A percentile compares a stretch with the other conserved stretches of the same genome.
These are phyloP conservation scores for Amazona vittata DNA, from an alignment of 2,113 vertebrate genomes.

Conservation along the genomic window DNA sequence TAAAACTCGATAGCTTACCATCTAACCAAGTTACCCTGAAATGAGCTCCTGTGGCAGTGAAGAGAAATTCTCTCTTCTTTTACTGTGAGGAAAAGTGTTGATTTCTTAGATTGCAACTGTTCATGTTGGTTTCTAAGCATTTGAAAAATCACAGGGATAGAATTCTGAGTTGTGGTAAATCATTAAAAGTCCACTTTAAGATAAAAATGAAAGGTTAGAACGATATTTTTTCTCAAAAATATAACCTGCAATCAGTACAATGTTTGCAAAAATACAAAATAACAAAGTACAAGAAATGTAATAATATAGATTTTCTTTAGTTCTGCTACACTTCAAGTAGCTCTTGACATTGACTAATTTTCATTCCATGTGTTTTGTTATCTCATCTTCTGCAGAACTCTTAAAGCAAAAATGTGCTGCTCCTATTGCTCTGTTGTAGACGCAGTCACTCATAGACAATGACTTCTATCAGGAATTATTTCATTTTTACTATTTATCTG, in stretches of 20 bases:
- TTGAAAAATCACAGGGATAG: background rate
- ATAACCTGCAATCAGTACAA: background rate
- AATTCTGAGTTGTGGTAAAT: background rate
- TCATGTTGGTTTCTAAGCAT: background rate
- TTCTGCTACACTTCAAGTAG: background rate
- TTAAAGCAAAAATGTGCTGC: background rate
- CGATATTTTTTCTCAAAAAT: background rate
- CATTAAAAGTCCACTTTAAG: background rate
- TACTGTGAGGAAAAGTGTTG: background rate
- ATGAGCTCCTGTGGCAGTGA: background rate
- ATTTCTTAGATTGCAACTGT: background rate
- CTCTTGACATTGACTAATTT: background rate
- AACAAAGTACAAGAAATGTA: background rate
- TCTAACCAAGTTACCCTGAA: background rate
- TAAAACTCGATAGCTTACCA: background rate
- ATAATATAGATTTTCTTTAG: background rate
- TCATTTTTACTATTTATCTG: background rate
- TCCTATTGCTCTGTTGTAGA: background rate
- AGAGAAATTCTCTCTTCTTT: background rate
- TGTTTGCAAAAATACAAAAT: background rate
- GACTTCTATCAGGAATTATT: background rate
- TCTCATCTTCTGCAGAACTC: background rate
- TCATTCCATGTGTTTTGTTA: background rate
- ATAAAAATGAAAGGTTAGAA: background rate
- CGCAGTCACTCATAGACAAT: background rate